A percentile compares a stretch with the other conserved stretches of the same genome.
Evolutionary conservation across 2,888 invertebrate genomes (phyloP).

Genomic region (Prosopocoilus inquinatus): DNA sequence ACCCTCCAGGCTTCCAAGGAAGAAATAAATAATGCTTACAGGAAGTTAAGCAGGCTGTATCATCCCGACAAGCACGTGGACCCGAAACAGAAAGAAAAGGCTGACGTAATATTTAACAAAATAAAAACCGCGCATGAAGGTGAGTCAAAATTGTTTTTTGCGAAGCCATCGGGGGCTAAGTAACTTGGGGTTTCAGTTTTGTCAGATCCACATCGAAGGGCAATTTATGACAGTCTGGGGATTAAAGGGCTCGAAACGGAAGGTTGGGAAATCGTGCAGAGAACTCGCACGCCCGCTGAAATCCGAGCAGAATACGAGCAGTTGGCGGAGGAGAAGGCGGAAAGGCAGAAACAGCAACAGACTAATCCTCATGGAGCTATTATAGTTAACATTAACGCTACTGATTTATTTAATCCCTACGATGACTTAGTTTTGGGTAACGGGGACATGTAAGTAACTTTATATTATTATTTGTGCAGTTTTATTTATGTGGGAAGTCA

Average conservation of each 20-base stretch:
- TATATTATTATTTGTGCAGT: neutral
- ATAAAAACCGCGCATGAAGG: slow-evolving; percentile 93
- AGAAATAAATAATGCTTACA: slow-evolving; percentile 91
- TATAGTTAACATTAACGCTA: slow-evolving; percentile 86
- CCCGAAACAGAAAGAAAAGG: slow-evolving; percentile 79
- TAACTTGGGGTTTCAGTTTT: slow-evolving; percentile 61
- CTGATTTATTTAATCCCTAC: slow-evolving; percentile 88
- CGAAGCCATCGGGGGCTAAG: neutral
- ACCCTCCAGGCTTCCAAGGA: slow-evolving; percentile 77
- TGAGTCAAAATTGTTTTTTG: slow-evolving; percentile 40
- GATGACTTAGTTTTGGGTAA: slow-evolving; percentile 60
- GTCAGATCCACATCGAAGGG: slow-evolving; percentile 88
- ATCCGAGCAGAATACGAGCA: slow-evolving; percentile 96
- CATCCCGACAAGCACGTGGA: slow-evolving; percentile 97
- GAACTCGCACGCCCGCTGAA: slow-evolving; percentile 91
- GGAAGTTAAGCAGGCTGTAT: slow-evolving; percentile 86
- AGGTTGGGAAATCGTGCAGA: slow-evolving; percentile 92
- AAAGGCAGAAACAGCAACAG: slow-evolving; percentile 80
- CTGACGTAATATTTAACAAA: slow-evolving; percentile 89
- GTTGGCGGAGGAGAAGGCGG: slow-evolving; percentile 79
- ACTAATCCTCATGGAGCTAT: slow-evolving; percentile 91
- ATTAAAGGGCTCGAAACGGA: slow-evolving; percentile 88
- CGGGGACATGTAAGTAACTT: slow-evolving; percentile 38
- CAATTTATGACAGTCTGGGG: slow-evolving; percentile 92
- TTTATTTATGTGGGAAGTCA: no score